A percentile compares a stretch with the other conserved stretches of the same genome.
Conservation (phyloP, 2,797 vertebrate species). For the Momotus momota region DNA sequence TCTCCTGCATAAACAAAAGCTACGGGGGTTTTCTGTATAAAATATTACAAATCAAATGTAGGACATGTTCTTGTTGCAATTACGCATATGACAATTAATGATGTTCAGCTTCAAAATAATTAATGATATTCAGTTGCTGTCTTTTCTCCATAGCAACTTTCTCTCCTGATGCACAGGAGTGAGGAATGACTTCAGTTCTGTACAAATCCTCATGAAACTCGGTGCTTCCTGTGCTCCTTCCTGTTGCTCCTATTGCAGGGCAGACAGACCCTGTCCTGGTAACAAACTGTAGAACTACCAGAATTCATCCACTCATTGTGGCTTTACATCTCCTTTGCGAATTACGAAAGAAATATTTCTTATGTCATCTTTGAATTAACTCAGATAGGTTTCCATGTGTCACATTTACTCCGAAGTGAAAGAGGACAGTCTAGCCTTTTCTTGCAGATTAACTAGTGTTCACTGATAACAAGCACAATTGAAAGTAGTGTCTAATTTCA, state of each 20-base stretch:
- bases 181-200: not conserved
- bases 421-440: not conserved
- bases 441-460: not conserved
- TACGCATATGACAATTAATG: not conserved
- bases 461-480: not conserved
- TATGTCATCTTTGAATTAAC: not conserved
- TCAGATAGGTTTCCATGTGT: too few relatives aligned
- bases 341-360: not conserved
- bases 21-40: rapidly evolving
- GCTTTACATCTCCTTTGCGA: not conserved
- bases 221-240: not conserved
- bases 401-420: not conserved
- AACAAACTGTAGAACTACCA: not conserved
- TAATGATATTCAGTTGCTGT: not conserved
- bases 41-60: not conserved
- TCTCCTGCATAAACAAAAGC: not conserved
- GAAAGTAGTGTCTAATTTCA: not conserved
- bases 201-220: not conserved
- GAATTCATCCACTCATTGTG: not conserved
- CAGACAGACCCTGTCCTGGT: not conserved
- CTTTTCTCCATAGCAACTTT: not conserved
- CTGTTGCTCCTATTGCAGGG: not conserved
- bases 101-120: not conserved
- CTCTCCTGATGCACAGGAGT: not conserved
- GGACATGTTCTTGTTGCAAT: not conserved